Evolutionary conservation across 92 coral and sea anemone species (phyloP).

Genomic region (Scolanthus callimorphus): DNA sequence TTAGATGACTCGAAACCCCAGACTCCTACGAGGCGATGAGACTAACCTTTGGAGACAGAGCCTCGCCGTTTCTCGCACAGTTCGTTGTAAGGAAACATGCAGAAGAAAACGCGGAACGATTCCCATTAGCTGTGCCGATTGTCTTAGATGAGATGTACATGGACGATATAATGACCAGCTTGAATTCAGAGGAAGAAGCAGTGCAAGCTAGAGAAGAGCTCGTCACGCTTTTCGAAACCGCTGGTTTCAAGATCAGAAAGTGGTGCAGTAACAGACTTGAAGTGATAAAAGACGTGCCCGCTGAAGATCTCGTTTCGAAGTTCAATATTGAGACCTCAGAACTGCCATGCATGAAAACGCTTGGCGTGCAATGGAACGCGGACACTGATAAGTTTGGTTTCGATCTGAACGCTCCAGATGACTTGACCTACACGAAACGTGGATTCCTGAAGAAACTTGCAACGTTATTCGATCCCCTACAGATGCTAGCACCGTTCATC

Average conservation of each 20-base stretch:
- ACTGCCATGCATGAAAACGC: constrained; percentile 33
- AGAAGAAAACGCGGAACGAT: constrained; percentile 28
- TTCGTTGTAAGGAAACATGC: constrained; percentile 36
- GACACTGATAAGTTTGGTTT: constrained; percentile 19
- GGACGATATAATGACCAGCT: constrained; percentile 41
- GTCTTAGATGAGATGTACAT: constrained; percentile 47
- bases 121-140: constrained; percentile 28
- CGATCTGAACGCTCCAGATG: background rate
- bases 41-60: constrained; percentile 38
- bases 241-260: too few relatives aligned
- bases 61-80: constrained; percentile 51
- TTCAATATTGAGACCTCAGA: constrained; percentile 37
- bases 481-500: constrained; percentile 25
- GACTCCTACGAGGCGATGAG: constrained; percentile 40
- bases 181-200: constrained; percentile 40
- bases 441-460: constrained; percentile 18
- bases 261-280: too few relatives aligned
- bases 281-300: constrained; percentile 30
- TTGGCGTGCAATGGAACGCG: constrained; percentile 49
- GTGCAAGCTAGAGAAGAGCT: constrained; percentile 18
- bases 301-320: constrained; percentile 25
- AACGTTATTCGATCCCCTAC: constrained; percentile 31
- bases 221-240: constrained; percentile 15
- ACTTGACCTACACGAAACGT: constrained; percentile 3
- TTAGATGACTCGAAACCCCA: constrained; percentile 14